Conservation (phyloP, 92 coral and sea anemone genomes). For the Zoanthus sociatus region DNA sequence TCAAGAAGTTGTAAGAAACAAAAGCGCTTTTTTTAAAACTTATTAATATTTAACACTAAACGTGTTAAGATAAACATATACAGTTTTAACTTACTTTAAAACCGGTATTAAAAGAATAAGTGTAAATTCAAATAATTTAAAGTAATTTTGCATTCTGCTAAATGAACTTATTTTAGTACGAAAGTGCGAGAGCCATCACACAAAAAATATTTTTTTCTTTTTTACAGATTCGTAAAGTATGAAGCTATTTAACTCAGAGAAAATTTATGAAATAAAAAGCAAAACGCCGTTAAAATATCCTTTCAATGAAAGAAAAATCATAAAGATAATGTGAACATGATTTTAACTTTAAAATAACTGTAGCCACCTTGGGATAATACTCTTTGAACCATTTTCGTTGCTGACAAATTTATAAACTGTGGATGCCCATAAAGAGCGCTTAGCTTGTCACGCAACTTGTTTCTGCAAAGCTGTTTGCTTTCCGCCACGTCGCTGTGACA, state of each 20-base stretch:
- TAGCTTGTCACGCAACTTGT: not conserved
- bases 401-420: not conserved
- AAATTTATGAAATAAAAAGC: not conserved
- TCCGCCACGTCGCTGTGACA: no score
- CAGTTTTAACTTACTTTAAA: not conserved
- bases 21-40: constrained; percentile 10
- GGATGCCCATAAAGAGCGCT: not conserved
- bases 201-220: not conserved
- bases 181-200: not conserved
- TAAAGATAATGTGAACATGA: not conserved
- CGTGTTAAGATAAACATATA: not conserved
- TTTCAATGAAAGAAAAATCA: not conserved
- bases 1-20: constrained; percentile 71
- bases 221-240: not conserved
- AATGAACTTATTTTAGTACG: not conserved
- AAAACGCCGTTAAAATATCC: not conserved
- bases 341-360: not conserved
- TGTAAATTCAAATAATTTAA: no score
- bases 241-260: not conserved
- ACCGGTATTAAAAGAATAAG: no score
- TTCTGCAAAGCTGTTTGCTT: not conserved
- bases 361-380: no score
- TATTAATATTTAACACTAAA: constrained; percentile 6
- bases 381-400: not conserved
- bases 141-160: not conserved